Evolutionary conservation across 2,888 invertebrate genomes (phyloP).

Genomic region (Latrodectus elegans): DNA sequence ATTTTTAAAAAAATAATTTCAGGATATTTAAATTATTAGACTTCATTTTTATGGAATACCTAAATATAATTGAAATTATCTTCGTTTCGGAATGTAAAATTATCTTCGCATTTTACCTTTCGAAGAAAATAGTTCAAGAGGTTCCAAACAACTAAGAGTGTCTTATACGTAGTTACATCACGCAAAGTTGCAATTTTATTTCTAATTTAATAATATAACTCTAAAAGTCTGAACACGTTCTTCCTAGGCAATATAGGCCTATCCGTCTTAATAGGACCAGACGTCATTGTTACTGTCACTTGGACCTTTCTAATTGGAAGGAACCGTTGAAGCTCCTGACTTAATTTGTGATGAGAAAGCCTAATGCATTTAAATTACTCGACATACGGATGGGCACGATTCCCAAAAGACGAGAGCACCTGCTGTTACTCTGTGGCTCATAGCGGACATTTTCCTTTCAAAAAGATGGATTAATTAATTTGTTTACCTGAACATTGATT

Average conservation of each 20-base stretch:
- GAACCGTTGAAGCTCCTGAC: constrained; percentile 10
- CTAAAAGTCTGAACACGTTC: constrained; percentile 2
- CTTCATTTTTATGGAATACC: neutral
- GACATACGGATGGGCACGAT: neutral
- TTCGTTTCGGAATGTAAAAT: no score
- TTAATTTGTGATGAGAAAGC: constrained; percentile 33
- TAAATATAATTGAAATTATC: no score
- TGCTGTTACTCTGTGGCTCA: no score
- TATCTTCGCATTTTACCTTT: no score
- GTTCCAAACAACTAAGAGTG: no score
- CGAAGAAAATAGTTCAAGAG: no score
- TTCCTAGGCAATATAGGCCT: neutral
- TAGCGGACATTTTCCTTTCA: no score
- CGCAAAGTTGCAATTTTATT: no score
- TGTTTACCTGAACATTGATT: no score
- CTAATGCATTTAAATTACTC: constrained; percentile 35
- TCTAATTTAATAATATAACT: neutral
- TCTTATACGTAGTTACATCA: no score
- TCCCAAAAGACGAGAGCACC: neutral
- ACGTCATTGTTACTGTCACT: neutral
- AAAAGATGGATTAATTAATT: no score
- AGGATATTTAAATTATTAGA: neutral
- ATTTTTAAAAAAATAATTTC: no score
- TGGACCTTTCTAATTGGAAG: neutral
- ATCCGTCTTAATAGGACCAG: neutral